These are phyloP conservation scores for Siniperca knerii DNA, from an alignment of 2,113 vertebrate genomes.

Conservation along the genomic window DNA sequence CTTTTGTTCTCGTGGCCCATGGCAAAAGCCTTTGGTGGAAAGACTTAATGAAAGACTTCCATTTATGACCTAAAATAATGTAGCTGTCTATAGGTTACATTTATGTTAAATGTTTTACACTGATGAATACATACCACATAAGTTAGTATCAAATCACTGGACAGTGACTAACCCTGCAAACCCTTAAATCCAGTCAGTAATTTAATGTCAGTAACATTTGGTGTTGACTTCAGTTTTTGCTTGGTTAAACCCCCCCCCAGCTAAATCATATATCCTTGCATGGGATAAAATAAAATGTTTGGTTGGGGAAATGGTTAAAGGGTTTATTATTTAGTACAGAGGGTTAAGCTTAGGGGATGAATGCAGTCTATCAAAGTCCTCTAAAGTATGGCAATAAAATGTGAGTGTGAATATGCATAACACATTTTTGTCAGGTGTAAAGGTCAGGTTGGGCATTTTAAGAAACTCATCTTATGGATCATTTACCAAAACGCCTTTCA, in stretches of 20 bases:
- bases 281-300: neutral
- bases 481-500: constrained; percentile 41
- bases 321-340: constrained; percentile 10
- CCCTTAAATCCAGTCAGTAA: neutral
- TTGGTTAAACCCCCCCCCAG: neutral
- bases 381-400: constrained; percentile 16
- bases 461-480: constrained; percentile 30
- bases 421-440: constrained; percentile 10
- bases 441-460: constrained; percentile 35
- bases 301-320: neutral
- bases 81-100: neutral
- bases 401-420: constrained; percentile 9
- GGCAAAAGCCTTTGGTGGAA: constrained; percentile 5
- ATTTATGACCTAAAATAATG: neutral
- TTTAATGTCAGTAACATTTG: no score
- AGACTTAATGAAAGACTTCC: constrained; percentile 11
- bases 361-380: constrained; percentile 15
- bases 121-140: neutral
- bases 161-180: neutral
- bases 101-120: constrained; percentile 9
- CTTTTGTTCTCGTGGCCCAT: constrained; percentile 32
- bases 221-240: neutral
- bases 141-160: neutral
- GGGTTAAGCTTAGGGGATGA: neutral
- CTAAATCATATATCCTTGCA: neutral